These are phyloP conservation scores for Euphydryas editha DNA, from an alignment of 2,888 invertebrate genomes.

Conservation along the genomic window DNA sequence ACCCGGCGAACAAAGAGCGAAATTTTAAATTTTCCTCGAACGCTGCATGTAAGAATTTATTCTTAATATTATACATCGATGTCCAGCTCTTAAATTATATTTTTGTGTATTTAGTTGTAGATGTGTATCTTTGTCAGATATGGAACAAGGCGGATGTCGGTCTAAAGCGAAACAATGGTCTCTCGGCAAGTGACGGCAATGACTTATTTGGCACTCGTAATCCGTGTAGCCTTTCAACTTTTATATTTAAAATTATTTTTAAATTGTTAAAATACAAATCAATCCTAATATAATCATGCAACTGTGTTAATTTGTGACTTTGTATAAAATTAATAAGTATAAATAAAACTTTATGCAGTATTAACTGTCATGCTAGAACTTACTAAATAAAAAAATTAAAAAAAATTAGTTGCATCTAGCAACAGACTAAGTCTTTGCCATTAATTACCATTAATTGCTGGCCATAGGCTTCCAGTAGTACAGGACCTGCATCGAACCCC, in stretches of 20 bases:
- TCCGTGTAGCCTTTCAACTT: constrained; percentile 16
- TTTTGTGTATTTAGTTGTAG: constrained; percentile 4
- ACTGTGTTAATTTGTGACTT: background rate
- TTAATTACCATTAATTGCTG: too few relatives aligned
- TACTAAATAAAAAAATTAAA: too few relatives aligned
- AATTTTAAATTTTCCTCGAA: too few relatives aligned
- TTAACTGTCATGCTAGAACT: too few relatives aligned
- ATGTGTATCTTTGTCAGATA: constrained; percentile 32
- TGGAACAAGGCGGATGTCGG: constrained; percentile 36
- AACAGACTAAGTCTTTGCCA: too few relatives aligned
- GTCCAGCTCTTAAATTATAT: too few relatives aligned
- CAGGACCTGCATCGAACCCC: too few relatives aligned
- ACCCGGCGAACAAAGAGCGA: background rate
- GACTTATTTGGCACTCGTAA: constrained; percentile 38
- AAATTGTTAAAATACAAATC: background rate
- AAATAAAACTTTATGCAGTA: too few relatives aligned
- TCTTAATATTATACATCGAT: too few relatives aligned
- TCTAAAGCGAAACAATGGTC: constrained; percentile 36
- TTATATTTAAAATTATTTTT: background rate
- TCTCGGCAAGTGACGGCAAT: constrained; percentile 36
- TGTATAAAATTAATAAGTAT: background rate
- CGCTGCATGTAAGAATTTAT: too few relatives aligned
- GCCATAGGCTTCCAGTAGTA: too few relatives aligned
- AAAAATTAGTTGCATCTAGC: too few relatives aligned
- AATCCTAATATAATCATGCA: background rate